Base-by-base conservation (phyloP, 1,140 invertebrate genomes). In the Thaumetopoea pityocampa region DNA sequence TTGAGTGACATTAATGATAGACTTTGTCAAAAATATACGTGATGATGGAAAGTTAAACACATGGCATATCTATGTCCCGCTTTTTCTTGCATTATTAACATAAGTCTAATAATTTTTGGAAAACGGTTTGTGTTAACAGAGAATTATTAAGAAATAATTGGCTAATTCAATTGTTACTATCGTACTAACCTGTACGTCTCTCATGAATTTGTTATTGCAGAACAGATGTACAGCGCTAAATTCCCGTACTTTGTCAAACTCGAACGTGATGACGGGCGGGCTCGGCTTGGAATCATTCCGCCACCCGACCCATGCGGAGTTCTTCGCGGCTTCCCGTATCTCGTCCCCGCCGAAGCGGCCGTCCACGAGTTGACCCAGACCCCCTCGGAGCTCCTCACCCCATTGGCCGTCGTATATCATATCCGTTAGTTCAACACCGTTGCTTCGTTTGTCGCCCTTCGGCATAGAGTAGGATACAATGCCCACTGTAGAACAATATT, bases 331-430 rank as follows among this genome's bases (percentile, higher is more conserved):
- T 34, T 93, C 94, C 87, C 80, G 46, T 72, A 86, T 58, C 40
- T 83, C 78, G 34, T 82, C 70, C 1, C 73, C 74, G 3, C 77
- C 74, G 42, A 73, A 79, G 43, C 65, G 66, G 0, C 96, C 96
- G 74, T 99, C 97, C n/a, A 92, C 92, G 26, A 99, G 87, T 76
- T 97, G 94, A 11, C 97, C 97, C 4, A 99, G 79, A 1, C 97
- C 97, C 9, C 92, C 90, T 7, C 87, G 87, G 36, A 96, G 88
- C 53, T 88, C 86, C 23, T 88, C 89, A 1, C 88, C 89, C 87
- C 93, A 92, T 37, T 91, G 87, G 1, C 97, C 97, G 80, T 99
- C 97, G 84, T 98, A 99, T 19, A 92, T 94, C 52, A 92, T 90
- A 77, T 99, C 97, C 45, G 92, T 94, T 23, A 98, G 90, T 73